phyloP scores from a whole-genome alignment of 2,113 vertebrate genomes.

The Desmodus rotundus region DNA sequence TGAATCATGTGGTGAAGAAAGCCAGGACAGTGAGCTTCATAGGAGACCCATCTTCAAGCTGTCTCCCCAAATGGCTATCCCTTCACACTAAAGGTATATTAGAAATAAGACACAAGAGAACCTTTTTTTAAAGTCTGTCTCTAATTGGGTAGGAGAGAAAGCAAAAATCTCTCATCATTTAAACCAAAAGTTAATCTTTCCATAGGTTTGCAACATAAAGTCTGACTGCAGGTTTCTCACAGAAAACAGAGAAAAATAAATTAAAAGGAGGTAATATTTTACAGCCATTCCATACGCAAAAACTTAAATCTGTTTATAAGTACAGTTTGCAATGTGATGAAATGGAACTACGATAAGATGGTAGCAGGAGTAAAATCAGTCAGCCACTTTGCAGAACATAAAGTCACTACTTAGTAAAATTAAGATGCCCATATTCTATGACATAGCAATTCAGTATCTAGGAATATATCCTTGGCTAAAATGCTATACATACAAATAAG shows the following conservation, averaged over 20 bases:
- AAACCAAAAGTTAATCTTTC: not conserved
- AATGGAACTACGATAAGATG: not conserved
- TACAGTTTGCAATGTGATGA: not conserved
- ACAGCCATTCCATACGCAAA: not conserved
- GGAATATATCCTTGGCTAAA: not conserved
- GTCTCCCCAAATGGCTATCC: not conserved
- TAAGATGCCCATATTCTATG: not conserved
- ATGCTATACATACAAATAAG: not conserved
- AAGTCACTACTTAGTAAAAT: not conserved
- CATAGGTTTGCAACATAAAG: not conserved
- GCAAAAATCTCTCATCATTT: not conserved
- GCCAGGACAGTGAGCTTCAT: not conserved
- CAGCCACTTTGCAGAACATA: not conserved
- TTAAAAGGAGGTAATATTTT: not conserved
- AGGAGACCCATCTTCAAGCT: not conserved
- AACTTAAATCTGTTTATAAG: not conserved
- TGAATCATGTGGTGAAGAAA: not conserved
- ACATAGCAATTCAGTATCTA: not conserved
- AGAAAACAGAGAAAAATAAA: not conserved
- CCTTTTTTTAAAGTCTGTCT: not conserved
- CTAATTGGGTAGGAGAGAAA: not conserved
- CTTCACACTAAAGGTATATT: not conserved
- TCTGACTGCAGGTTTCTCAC: not conserved
- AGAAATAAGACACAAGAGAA: not conserved
- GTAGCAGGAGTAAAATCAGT: not conserved